Conservation (phyloP, 2,888 invertebrate species). For the Rhyacophila evoluta region DNA sequence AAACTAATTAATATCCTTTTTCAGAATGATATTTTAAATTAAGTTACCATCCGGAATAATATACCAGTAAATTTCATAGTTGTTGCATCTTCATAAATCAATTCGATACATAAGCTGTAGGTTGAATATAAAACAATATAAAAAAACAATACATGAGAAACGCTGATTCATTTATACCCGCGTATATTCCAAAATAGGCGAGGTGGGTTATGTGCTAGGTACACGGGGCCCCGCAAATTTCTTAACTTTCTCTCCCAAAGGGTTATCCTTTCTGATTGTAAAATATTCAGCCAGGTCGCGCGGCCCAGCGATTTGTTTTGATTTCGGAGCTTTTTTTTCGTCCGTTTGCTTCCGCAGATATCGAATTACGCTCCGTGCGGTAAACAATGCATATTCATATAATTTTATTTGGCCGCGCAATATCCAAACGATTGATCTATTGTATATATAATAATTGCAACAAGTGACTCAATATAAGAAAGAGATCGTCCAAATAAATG, state of each 20-base stretch:
- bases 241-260: constrained; percentile 46
- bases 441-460: too few relatives aligned
- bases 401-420: too few relatives aligned
- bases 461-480: too few relatives aligned
- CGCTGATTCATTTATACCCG: neutral
- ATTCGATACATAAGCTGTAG: too few relatives aligned
- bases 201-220: neutral
- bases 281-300: constrained; percentile 44
- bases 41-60: too few relatives aligned
- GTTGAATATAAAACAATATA: neutral
- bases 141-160: neutral
- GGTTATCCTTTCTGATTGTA: constrained; percentile 48
- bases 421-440: too few relatives aligned
- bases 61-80: too few relatives aligned
- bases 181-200: neutral
- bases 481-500: too few relatives aligned
- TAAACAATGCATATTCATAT: neutral
- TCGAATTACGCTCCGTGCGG: neutral
- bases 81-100: too few relatives aligned
- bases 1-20: too few relatives aligned
- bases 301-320: constrained; percentile 49
- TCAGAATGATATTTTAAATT: too few relatives aligned
- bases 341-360: constrained; percentile 1
- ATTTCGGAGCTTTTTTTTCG: constrained; percentile 36
- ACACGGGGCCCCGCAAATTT: constrained; percentile 21